Base-by-base conservation (phyloP, 2,113 vertebrate genomes). In the Chroicocephalus ridibundus region DNA sequence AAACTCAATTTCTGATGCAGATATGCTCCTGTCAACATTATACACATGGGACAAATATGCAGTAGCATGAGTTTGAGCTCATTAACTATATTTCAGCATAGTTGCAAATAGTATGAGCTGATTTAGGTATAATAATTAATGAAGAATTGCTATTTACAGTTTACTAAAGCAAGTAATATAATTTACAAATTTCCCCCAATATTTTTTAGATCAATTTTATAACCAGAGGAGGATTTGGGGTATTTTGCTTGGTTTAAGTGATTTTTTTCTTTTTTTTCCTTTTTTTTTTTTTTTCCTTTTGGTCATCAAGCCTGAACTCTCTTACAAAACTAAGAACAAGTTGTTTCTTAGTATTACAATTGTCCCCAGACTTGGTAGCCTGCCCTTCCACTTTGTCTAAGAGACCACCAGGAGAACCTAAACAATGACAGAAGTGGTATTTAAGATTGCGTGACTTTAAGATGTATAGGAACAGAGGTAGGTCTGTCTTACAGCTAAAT, bases 1-100 rank as follows among this genome's bases (percentile, higher is more conserved):
- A 87, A 92, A 96, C 90, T 66, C 5, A 79, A 65, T 90, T 92
- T 95, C 40, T 94, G 42, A 34, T 36, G 55, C 65, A 82, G 70
- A 85, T 70, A 66, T 57, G 42, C 34, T 88, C 46, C 57, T 79
- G 66, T 82, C 36, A 82, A 38, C 15, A 34, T 49, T 36, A 81
- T 6, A 44, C 22, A 24, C 19, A 42, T 32, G 5, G 61, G 25
- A 84, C 29, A 88, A 92, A 82, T n/a, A 75, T 2, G 10, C 20
- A 82, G 11, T 31, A 68, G 18, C 54, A 76, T 51, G 40, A 69
- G 64, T 65, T 2, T 57, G 64, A 90, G 29, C 8, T 66, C 27
- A 38, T 38, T 84, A 78, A 52, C 38, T 70, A 8, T 29, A 75
- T 40, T 89, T 88, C 75, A 88, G 54, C 49, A 55, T 58, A 74